A percentile compares a stretch with the other conserved stretches of the same genome.
Evolutionary conservation across 2,113 vertebrate genomes (phyloP).

Genomic region (Pterocles burchelli): DNA sequence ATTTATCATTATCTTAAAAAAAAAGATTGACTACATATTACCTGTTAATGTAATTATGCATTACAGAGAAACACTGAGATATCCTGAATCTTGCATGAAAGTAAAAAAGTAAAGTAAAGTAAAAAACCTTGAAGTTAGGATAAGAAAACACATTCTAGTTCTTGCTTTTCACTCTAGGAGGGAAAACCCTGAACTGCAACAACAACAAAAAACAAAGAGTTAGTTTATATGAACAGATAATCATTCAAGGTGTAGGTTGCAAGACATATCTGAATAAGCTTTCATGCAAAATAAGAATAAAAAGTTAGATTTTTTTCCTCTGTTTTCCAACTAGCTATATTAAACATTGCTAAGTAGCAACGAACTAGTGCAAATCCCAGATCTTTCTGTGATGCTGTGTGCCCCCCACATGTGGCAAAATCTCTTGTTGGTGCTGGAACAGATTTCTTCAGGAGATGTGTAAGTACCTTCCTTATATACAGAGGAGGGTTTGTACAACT

Average conservation of each 20-base stretch:
- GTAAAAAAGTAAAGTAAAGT: too few species aligned
- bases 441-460: background rate
- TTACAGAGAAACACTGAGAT: background rate
- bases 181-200: background rate
- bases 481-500: background rate
- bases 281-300: background rate
- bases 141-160: background rate
- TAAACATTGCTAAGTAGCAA: background rate
- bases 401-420: background rate
- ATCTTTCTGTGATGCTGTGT: background rate
- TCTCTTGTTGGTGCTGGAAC: background rate
- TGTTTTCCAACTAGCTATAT: background rate
- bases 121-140: background rate
- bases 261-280: background rate
- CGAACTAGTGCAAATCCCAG: background rate
- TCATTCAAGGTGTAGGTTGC: background rate
- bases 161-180: background rate
- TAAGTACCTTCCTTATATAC: background rate
- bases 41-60: background rate
- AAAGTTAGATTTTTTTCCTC: background rate
- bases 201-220: background rate
- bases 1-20: background rate
- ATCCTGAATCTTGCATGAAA: background rate
- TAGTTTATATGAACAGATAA: background rate
- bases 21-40: background rate